These are phyloP conservation scores for Aptenodytes patagonicus DNA, from an alignment of 2,113 vertebrate genomes.

Conservation along the genomic window DNA sequence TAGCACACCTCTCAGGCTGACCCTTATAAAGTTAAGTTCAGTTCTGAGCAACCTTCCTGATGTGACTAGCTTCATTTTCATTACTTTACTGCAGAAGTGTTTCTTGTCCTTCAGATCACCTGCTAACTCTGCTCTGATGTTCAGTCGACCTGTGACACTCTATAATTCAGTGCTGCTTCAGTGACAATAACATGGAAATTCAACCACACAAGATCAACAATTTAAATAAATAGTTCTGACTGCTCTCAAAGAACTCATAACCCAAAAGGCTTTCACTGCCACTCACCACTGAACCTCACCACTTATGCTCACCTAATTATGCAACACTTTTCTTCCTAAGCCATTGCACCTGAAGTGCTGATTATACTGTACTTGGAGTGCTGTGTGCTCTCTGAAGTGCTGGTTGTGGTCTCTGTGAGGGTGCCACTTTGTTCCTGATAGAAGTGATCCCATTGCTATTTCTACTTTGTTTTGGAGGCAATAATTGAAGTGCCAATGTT, in stretches of 20 bases:
- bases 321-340: neutral
- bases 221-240: slow-evolving; percentile 18
- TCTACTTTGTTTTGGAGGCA: neutral
- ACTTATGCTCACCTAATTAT: neutral
- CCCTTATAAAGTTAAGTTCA: neutral
- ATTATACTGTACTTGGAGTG: neutral
- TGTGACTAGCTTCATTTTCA: neutral
- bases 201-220: neutral
- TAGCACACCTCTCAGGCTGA: neutral
- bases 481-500: neutral
- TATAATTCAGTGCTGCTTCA: neutral
- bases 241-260: neutral
- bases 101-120: neutral
- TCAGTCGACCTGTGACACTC: neutral
- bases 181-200: neutral
- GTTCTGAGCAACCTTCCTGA: neutral
- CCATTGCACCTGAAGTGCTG: slow-evolving; percentile 12
- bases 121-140: neutral
- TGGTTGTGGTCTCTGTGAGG: neutral
- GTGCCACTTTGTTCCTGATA: neutral
- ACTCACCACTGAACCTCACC: neutral
- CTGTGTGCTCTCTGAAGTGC: neutral
- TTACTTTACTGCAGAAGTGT: neutral
- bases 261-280: neutral
- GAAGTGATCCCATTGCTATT: neutral